These are phyloP conservation scores for Stichopus horrens DNA, from an alignment of 53 echinoderm and acorn worm species.

Conservation along the genomic window DNA sequence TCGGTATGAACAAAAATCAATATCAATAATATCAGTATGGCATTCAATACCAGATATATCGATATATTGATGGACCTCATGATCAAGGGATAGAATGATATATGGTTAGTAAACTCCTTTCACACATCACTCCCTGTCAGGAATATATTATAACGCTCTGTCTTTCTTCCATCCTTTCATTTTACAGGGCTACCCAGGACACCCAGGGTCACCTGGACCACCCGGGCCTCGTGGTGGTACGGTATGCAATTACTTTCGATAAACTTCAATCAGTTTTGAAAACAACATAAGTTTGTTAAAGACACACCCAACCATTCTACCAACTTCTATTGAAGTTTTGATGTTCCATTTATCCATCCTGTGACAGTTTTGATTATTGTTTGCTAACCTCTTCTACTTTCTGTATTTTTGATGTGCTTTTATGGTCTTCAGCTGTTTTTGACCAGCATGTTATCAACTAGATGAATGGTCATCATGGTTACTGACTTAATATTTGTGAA, in stretches of 20 bases:
- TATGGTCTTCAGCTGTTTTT: not conserved
- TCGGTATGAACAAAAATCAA: too few species aligned
- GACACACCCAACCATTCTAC: too few species aligned
- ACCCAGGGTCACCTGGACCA: slow-evolving; percentile 59
- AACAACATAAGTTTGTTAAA: not conserved
- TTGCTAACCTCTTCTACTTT: not conserved
- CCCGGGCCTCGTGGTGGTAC: slow-evolving; percentile 55
- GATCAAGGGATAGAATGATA: too few species aligned
- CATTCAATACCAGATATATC: too few species aligned
- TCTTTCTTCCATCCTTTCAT: not conserved
- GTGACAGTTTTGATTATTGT: not conserved
- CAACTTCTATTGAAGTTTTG: not conserved
- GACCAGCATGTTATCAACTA: too few species aligned
- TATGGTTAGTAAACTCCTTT: too few species aligned
- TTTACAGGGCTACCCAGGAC: slow-evolving; percentile 50
- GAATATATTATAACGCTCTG: not conserved
- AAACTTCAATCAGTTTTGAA: slow-evolving; percentile 21
- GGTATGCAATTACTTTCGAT: slow-evolving; percentile 51
- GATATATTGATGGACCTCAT: too few species aligned
- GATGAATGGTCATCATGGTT: too few species aligned
- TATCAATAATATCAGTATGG: too few species aligned
- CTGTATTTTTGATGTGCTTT: not conserved
- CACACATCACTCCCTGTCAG: too few species aligned
- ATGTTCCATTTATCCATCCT: not conserved
- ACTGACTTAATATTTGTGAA: too few species aligned